A percentile compares a stretch with the other conserved stretches of the same genome.
phyloP scores from a whole-genome alignment of 2,113 vertebrate species.

The Pholis gunnellus region DNA sequence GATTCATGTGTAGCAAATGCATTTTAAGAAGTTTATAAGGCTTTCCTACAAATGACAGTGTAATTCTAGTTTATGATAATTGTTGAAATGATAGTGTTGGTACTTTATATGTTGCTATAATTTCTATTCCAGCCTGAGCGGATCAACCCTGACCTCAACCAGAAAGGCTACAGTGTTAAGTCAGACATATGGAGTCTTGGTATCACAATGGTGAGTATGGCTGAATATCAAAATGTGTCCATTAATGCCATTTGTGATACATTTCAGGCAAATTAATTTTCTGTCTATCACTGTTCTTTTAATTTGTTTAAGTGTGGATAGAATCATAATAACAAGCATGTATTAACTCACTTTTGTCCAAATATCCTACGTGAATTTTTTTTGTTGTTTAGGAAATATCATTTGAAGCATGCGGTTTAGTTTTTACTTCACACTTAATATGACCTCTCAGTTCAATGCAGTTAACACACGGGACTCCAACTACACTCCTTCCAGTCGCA shows the following conservation, averaged over 20 bases:
- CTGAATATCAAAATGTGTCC: background rate
- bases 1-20: background rate
- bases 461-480: no score
- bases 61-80: background rate
- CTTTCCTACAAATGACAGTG: background rate
- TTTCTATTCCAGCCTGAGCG: constrained; percentile 90
- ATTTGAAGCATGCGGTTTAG: no score
- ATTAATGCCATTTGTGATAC: background rate
- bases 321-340: no score
- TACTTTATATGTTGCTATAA: background rate
- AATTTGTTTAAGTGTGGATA: background rate
- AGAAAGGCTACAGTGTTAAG: constrained; percentile 98
- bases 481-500: no score
- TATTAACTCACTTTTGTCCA: no score
- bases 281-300: background rate
- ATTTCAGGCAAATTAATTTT: background rate
- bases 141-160: constrained; percentile 98
- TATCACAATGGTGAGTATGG: constrained; percentile 92
- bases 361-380: no score
- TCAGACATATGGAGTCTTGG: constrained; percentile 99
- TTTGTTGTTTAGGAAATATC: no score
- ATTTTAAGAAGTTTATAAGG: background rate
- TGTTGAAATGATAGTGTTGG: background rate
- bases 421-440: no score
- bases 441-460: no score